Evolutionary conservation across 2,888 invertebrate genomes (phyloP), one percentile per base, ranked within the genome.

Genomic region (Listrodromus nycthemerus): DNA sequence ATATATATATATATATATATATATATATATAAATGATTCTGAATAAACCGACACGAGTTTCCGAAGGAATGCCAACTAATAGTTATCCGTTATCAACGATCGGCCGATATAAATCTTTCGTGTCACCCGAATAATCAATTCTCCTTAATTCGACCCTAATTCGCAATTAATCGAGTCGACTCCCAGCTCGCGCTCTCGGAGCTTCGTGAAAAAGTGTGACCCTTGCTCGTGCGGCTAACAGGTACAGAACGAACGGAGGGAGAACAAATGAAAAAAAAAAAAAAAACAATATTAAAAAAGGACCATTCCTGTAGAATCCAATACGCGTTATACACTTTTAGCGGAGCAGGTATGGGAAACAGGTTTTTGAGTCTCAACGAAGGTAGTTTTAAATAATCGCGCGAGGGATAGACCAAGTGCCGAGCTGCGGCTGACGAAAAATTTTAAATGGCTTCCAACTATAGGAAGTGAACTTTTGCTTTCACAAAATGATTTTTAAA

Each of bases 131-230:
- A 77, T 80, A 83, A 83, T 83, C 80, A 80, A 83, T 83, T 83
- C 80, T 30, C 80, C 80, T 80, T 80, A 83, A 83, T 83, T 80
- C 66, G 80, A 83, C 77, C 83, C 83, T 83, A 83, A 83, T 83
- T 83, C 80, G 80, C 83, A 80, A 83, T 83, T 77, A 83, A 83
- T 83, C 83, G 83, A 73, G 71, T 63, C 61, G 75, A 73, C 67
- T 80, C 83, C 71, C 50, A 67, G 70, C 83, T 69, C 41, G 67
- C 70, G 75, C 71, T 19, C 27, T 61, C 61, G 27, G 50, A 66
- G 58, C 50, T 75, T 70, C 63, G 80, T 61, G 73, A 67, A 77
- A 65, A 79, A 75, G 79, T 80, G 80, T 83, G 80, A 83, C 80
- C 83, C 83, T 83, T 80, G 75, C 83, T 70, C 83, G 75, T 80